Evolutionary conservation across 2,888 invertebrate genomes (phyloP).

Genomic region (Calliphora vomitoria): DNA sequence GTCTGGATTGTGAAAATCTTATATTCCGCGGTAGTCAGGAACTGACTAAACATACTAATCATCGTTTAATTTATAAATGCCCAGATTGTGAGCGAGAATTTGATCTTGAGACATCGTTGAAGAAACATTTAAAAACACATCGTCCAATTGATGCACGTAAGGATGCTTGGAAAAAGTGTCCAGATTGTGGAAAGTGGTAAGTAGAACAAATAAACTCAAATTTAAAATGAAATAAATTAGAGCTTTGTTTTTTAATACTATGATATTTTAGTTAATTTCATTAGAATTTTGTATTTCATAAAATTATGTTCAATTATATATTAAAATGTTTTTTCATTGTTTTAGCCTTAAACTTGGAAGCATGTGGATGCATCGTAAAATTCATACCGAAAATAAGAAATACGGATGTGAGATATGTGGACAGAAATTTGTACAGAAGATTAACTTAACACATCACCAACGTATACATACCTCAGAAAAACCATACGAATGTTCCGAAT

Average conservation of each 20-base stretch:
- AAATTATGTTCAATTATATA: not conserved
- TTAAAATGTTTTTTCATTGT: not conserved
- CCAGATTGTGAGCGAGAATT: conserved; percentile 82
- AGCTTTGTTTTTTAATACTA: no score
- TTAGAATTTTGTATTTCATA: no score
- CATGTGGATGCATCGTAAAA: conserved; percentile 85
- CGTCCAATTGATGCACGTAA: conserved; percentile 80
- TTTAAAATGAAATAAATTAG: no score
- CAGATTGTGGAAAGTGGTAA: conserved; percentile 84
- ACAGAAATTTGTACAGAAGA: conserved; percentile 85
- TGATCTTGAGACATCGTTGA: conserved; percentile 80
- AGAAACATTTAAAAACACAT: conserved; percentile 83
- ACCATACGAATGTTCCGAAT: conserved; percentile 83
- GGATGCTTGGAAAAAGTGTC: conserved; percentile 84
- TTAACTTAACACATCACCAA: conserved; percentile 84
- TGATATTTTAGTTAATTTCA: no score
- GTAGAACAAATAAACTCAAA: conserved; percentile 40
- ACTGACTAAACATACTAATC: conserved; percentile 80
- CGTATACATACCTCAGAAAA: conserved; percentile 84
- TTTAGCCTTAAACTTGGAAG: conserved; percentile 83
- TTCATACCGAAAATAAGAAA: conserved; percentile 84
- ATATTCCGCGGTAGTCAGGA: conserved; percentile 78
- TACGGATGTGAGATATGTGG: conserved; percentile 84
- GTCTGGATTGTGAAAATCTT: conserved; percentile 81
- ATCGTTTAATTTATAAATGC: conserved; percentile 81